A percentile compares a stretch with the other conserved stretches of the same genome.
Evolutionary conservation across 2,888 invertebrate species (phyloP).

Genomic region (Tachina lurida): DNA sequence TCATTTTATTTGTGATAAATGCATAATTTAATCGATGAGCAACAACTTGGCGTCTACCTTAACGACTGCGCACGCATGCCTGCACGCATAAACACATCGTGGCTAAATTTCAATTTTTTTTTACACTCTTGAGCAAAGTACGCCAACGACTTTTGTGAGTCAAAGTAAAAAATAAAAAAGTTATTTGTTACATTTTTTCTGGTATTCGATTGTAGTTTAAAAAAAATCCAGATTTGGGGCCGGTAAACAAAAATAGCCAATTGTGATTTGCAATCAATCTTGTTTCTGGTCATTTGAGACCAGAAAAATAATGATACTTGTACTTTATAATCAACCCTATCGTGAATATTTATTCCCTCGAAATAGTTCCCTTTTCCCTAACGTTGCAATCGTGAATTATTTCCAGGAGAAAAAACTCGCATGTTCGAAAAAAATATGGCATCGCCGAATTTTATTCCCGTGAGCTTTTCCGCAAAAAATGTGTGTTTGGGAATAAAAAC

Average conservation of each 20-base stretch:
- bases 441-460: too few species aligned
- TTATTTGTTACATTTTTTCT: not conserved
- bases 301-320: not conserved
- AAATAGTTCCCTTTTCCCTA: too few species aligned
- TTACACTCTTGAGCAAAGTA: not conserved
- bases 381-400: too few species aligned
- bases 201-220: too few species aligned
- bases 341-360: too few species aligned
- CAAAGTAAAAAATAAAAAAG: not conserved
- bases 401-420: too few species aligned
- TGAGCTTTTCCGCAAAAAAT: too few species aligned
- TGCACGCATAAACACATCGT: not conserved
- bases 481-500: too few species aligned
- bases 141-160: not conserved
- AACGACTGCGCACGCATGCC: conserved; percentile 18
- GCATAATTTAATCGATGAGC: conserved; percentile 65
- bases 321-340: too few species aligned
- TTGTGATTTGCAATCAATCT: not conserved
- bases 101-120: not conserved
- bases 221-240: not conserved
- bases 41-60: conserved; percentile 43
- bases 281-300: too few species aligned
- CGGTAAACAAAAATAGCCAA: not conserved
- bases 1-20: conserved; percentile 58
- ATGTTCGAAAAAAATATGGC: too few species aligned